phyloP scores from a whole-genome alignment of 2,888 invertebrate species.

The Plagiodera versicolora region DNA sequence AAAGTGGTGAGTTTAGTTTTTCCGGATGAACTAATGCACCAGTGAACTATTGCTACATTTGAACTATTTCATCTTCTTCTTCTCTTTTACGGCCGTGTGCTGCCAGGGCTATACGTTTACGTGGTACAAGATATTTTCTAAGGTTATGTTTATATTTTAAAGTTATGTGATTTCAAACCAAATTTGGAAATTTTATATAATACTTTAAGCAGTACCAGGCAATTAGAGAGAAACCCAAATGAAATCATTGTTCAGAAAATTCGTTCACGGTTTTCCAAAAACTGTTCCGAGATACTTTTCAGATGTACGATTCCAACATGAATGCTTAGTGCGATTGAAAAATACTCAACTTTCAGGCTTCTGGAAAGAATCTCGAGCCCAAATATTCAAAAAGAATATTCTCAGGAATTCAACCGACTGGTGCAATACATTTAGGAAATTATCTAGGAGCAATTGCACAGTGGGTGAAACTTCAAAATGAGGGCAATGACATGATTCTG shows the following conservation, averaged over 20 bases:
- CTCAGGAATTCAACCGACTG: slow-evolving; percentile 97
- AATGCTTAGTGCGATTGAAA: neutral
- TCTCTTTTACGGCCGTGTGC: neutral
- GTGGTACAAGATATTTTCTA: neutral
- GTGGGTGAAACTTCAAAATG: slow-evolving; percentile 81
- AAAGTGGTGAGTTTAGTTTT: no score
- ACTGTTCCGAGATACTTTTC: slow-evolving; percentile 2
- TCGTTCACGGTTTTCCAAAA: neutral
- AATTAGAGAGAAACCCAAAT: neutral
- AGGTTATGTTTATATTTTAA: neutral
- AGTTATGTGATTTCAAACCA: no score
- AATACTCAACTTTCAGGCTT: slow-evolving; percentile 20
- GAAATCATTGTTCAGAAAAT: neutral
- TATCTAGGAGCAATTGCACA: slow-evolving; percentile 91
- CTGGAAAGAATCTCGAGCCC: slow-evolving; percentile 4
- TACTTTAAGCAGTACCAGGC: no score
- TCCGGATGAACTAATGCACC: no score
- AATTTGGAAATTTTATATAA: no score
- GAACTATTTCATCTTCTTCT: no score
- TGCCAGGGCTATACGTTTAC: neutral
- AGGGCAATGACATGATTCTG: slow-evolving; percentile 69
- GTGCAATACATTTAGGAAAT: slow-evolving; percentile 92
- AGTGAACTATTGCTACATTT: no score
- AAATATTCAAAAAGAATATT: slow-evolving; percentile 61
- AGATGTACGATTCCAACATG: slow-evolving; percentile 7